phyloP scores from a whole-genome alignment of 2,888 invertebrate species.

The Polylopha cassiicola region DNA sequence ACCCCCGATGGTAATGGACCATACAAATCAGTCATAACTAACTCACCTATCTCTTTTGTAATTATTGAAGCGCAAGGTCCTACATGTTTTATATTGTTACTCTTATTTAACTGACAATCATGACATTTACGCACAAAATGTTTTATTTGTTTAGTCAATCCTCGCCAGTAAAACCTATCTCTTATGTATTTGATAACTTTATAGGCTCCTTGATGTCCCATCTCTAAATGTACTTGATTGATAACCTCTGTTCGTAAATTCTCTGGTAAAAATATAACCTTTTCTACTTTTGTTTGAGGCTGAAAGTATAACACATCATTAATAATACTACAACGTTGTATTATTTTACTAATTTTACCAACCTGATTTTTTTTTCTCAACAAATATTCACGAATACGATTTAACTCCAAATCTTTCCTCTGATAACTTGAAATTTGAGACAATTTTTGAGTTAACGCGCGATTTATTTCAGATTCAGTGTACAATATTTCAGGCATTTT shows the following conservation, averaged over 20 bases:
- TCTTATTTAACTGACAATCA: slow-evolving; percentile 25
- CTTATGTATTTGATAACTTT: slow-evolving; percentile 25
- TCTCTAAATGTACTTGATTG: slow-evolving; percentile 24
- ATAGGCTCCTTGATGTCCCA: slow-evolving; percentile 28
- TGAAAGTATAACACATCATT: too few species aligned
- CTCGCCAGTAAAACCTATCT: slow-evolving; percentile 26
- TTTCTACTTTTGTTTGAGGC: too few species aligned
- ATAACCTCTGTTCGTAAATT: slow-evolving; percentile 4
- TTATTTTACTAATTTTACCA: too few species aligned
- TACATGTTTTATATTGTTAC: slow-evolving; percentile 16
- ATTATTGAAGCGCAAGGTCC: slow-evolving; percentile 4
- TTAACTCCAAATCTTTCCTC: too few species aligned
- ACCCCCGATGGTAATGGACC: not conserved
- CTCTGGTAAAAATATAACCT: slow-evolving; percentile 18
- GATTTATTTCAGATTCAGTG: not conserved
- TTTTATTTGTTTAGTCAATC: slow-evolving; percentile 18
- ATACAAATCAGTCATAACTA: not conserved
- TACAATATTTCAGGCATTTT: slow-evolving; percentile 6
- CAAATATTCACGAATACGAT: too few species aligned
- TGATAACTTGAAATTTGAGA: too few species aligned
- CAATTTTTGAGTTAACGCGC: too few species aligned
- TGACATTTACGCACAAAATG: slow-evolving; percentile 19
- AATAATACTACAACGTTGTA: too few species aligned
- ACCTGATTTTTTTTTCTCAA: too few species aligned
- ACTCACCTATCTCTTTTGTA: not conserved